Base-by-base conservation (phyloP, 2,797 vertebrate genomes). In the Esox masquinongy region DNA sequence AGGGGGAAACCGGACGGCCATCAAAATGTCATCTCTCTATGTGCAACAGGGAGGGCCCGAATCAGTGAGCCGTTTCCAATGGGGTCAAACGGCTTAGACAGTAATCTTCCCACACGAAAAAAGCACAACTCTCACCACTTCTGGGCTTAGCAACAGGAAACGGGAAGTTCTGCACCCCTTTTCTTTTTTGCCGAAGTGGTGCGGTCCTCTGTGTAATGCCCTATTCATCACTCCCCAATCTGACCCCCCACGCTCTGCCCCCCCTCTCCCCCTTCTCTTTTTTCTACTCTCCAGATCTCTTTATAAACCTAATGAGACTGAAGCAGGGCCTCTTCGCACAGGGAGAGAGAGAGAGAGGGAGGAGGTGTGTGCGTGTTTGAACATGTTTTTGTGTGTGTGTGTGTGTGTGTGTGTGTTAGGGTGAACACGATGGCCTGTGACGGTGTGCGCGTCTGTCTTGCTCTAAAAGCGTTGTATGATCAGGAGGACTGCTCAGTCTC, bases 281-380 rank as follows among this genome's bases (percentile, higher is more conserved):
- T 61, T 67, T 70, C 36, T 39, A n/a, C 8, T 72, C 61, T 71
- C 29, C 72, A 76, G 50, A 66, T 69, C 76, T 81, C 80, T 94
- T 94, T 94, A 91, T 93, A 77, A 94, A 92, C 91, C 92, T 93
- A 85, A 94, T 94, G 92, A 94, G 93, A 92, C 86, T 91, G 87
- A 90, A 93, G 91, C 88, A 89, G 91, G 93, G 92, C 92, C 90
- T 85, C 91, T 89, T 86, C 19, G 19, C 53, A 22, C 53, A 22
- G 19, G 75, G 82, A 78, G 84, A 12, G 74, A 84, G 82, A 77
- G 79, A 81, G 83, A 78, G 82, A 19, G 26, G 36, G 76, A 69
- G 26, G 73, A 2, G 29, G 69, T 29, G 68, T 76, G 50, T 29
- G n/a, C 72, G 56, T 76, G 51, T 76, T 50, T 75, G 19, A 19